Evolutionary conservation across 2,888 invertebrate genomes (phyloP), one percentile per base, ranked within the genome.

Genomic region (Saturnia japonica): DNA sequence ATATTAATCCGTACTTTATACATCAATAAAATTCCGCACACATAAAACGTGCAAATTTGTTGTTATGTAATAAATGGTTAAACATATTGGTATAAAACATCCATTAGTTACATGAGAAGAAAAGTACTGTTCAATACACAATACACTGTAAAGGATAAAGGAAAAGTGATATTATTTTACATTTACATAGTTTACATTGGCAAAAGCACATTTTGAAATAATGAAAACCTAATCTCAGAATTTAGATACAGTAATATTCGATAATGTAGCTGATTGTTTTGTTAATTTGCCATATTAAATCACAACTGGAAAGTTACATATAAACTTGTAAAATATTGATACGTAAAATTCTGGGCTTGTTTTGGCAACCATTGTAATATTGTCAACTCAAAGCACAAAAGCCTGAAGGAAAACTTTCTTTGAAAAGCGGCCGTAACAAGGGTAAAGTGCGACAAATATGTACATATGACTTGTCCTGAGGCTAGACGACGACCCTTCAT

Each of bases 371-470:
- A 60, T 60, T 67, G 25, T 66, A 62, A 45, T 69, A 12, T 62
- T 60, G 43, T 64, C 4, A n/a, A 45, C n/a, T 69, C 54, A 43
- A 28, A 66, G 51, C 12, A 67, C 42, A 70, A 70, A 67, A 28
- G 42, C 70, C 54, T 14, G 22, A 25, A 25, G 70, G 64, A 57
- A 69, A 69, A 67, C 42, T 70, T 67, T 70, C 70, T 67, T 67
- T 34, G 51, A 66, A 67, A 70, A 66, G 70, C 51, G 66, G 66
- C 34, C 42, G 51, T 70, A 70, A 67, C 42, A 67, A 47, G 69
- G 69, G 69, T 64, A 69, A 64, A 70, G 42, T 28, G 70, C 67
- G 70, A 67, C 69, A 69, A 69, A 69, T 69, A 28, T 69, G 69
- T 69, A 45, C 51, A 47, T 69, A 64, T 51, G 47, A 70, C 54